Conservation (phyloP, 2,113 vertebrate species). For the Hemiscyllium ocellatum region DNA sequence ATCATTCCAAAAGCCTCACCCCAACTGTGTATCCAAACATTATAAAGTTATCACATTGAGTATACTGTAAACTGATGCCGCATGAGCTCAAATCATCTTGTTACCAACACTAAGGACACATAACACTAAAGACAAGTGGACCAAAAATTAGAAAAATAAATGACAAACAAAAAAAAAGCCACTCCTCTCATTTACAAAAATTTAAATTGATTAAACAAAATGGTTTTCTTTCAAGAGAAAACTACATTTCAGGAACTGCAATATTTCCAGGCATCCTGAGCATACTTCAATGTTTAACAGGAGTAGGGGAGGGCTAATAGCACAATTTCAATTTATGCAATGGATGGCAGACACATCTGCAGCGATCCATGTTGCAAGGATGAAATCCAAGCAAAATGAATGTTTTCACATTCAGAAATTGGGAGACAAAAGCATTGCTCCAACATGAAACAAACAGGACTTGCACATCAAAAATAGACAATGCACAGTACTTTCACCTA, state of each 20-base stretch:
- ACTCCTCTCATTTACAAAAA: background rate
- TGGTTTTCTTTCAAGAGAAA: background rate
- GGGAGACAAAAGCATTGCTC: no score
- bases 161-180: background rate
- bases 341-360: no score
- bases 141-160: background rate
- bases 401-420: no score
- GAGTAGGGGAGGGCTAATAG: no score
- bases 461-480: background rate
- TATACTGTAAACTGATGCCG: background rate
- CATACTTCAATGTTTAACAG: no score
- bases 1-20: conserved; percentile 21
- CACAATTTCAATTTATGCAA: no score
- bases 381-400: no score
- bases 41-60: conserved; percentile 28
- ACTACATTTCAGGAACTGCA: background rate
- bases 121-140: background rate
- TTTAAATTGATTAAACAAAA: background rate
- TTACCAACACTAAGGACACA: background rate
- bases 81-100: background rate
- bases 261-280: background rate
- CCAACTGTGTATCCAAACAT: conserved; percentile 21
- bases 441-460: no score
- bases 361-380: no score
- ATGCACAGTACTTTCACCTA: background rate